phyloP scores from a whole-genome alignment of 2,113 vertebrate species.

The Epinephelus lanceolatus region DNA sequence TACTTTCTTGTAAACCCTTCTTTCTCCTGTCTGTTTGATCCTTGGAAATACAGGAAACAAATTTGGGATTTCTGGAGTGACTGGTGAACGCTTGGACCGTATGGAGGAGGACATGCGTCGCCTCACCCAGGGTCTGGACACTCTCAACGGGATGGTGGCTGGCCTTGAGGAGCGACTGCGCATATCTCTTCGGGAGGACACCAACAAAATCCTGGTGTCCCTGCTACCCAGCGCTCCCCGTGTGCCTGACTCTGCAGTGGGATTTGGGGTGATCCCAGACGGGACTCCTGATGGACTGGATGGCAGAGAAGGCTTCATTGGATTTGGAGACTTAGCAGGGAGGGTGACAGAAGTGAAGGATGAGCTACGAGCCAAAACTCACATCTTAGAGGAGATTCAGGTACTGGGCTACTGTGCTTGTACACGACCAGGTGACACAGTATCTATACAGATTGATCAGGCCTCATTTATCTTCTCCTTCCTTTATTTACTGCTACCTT shows the following conservation, averaged over 20 bases:
- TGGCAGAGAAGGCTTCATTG: constrained; percentile 80
- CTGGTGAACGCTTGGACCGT: constrained; percentile 91
- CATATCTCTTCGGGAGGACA: constrained; percentile 89
- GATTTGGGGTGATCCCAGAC: constrained; percentile 90
- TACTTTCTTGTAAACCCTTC: background rate
- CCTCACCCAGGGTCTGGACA: constrained; percentile 90
- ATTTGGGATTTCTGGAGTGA: constrained; percentile 82
- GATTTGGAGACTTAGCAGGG: constrained; percentile 89
- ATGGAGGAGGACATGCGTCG: constrained; percentile 92
- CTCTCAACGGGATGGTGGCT: constrained; percentile 87
- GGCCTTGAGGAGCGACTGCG: constrained; percentile 90
- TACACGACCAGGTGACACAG: background rate
- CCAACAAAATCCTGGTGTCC: constrained; percentile 88
- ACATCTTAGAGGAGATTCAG: constrained; percentile 92
- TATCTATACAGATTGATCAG: background rate
- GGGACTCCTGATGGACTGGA: constrained; percentile 86
- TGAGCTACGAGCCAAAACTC: constrained; percentile 89
- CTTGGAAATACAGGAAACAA: constrained; percentile 84
- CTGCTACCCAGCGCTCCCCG: constrained; percentile 83
- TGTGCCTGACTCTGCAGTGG: constrained; percentile 82
- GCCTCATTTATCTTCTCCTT: background rate
- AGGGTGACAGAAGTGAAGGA: constrained; percentile 93
- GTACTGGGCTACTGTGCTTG: constrained; percentile 23
- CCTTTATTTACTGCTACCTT: background rate
- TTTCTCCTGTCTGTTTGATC: constrained; percentile 13